Evolutionary conservation across 1,140 invertebrate genomes (phyloP), one percentile per base, ranked within the genome.

Genomic region (Bombus consobrinus): DNA sequence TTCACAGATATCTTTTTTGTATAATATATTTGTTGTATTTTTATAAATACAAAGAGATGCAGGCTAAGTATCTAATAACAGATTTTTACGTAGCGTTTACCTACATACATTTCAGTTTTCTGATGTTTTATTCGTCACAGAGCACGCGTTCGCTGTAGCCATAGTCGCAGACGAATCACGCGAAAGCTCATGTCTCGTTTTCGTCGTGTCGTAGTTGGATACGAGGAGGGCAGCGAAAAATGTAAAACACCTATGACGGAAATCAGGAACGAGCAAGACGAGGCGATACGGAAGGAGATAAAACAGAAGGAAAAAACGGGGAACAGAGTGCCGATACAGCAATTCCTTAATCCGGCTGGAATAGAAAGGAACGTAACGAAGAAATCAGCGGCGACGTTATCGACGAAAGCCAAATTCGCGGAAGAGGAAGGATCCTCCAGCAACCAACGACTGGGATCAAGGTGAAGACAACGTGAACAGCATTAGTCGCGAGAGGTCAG

Each of bases 321-420:
- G 22, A 68, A 88, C 34, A 89, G 88, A 78, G 53, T 32, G 13
- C 91, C 91, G 0, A 87, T 85, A 18, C 43, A 92, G 78, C 74
- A 93, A 81, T 92, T 92, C 57, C 34, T 83, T 22, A 73, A 87
- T 41, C 47, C 74, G 15, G 72, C 68, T 22, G 28, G n/a, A 43
- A 0, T 57, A 8, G 8, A 13, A 53, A 32, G 13, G 3, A 62
- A 72, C 71, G 4, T 69, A 57, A 89, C 76, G 8, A 64, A 3
- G 2, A 79, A 12, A 43, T 15, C 12, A 25, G 2, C 39, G 47
- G 37, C 68, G 28, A 28, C 34, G 43, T 71, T 59, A 22, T 57
- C 28, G 15, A 37, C 69, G 8, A 71, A 68, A 28, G 34, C 75
- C 15, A 13, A n/a, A 22, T 73, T 71, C 12, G 39, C 15, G 2